Percentiles rank a stretch among this genome's conserved stretches.
Evolutionary conservation across 2,797 vertebrate genomes (phyloP).

Genomic region (Gadopsis bispinosus): DNA sequence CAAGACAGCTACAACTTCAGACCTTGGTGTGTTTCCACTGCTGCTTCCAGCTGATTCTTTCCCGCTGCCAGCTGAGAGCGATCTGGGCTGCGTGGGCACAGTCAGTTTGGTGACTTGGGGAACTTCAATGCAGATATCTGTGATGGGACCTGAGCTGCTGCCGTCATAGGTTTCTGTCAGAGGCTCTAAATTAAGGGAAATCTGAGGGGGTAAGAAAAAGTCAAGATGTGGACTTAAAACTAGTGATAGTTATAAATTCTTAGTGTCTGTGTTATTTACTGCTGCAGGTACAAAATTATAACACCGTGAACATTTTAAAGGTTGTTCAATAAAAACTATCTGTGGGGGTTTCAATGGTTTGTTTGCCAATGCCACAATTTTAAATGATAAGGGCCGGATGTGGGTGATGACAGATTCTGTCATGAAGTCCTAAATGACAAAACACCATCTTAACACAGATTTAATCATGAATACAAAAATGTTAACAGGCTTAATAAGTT

Average conservation of each 20-base stretch:
- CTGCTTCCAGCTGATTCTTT: slow-evolving; percentile 76
- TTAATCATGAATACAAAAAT: neutral
- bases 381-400: neutral
- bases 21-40: slow-evolving; percentile 87
- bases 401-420: neutral
- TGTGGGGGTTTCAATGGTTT: neutral
- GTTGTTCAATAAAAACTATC: neutral
- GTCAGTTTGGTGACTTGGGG: slow-evolving; percentile 58
- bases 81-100: slow-evolving; percentile 59
- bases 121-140: slow-evolving; percentile 74
- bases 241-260: neutral
- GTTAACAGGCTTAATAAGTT: neutral
- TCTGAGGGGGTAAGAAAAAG: slow-evolving; percentile 76
- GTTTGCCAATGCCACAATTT: neutral
- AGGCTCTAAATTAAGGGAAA: slow-evolving; percentile 90
- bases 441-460: neutral
- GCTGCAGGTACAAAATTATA: neutral
- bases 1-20: neutral
- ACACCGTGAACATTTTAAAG: neutral
- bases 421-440: neutral
- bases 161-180: slow-evolving; percentile 87
- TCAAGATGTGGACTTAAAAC: neutral
- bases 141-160: slow-evolving; percentile 80
- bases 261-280: neutral
- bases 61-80: slow-evolving; percentile 51